Evolutionary conservation across 2,888 invertebrate species (phyloP).

Genomic region (Drymonia ruficornis): DNA sequence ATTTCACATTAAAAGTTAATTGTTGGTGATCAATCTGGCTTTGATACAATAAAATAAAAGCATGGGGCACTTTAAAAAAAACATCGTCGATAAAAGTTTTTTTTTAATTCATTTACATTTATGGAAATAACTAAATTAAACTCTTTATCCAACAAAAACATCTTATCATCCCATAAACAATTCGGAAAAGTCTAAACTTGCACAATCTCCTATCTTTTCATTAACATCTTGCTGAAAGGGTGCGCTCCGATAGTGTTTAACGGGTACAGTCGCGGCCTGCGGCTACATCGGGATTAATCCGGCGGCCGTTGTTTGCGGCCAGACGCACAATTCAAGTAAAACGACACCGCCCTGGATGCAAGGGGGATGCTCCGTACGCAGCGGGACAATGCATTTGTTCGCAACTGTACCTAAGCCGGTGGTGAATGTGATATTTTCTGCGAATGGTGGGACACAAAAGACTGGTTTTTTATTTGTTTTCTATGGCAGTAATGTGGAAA

Average conservation of each 20-base stretch:
- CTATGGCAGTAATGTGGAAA: background rate
- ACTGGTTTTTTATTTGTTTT: conserved; percentile 1
- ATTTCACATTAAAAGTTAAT: too few relatives aligned
- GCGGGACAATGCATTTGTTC: conserved; percentile 29
- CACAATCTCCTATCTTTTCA: background rate
- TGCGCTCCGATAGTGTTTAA: conserved; percentile 4
- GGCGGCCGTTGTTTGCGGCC: conserved; percentile 30
- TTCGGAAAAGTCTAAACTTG: background rate
- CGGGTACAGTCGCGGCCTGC: conserved; percentile 27
- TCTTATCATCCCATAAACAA: background rate
- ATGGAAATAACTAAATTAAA: too few relatives aligned
- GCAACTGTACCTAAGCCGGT: background rate
- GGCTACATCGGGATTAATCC: conserved; percentile 58
- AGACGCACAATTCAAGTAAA: conserved; percentile 42
- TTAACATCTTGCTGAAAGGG: background rate
- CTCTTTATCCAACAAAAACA: background rate
- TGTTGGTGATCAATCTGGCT: too few relatives aligned
- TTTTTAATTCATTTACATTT: too few relatives aligned
- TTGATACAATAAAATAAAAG: too few relatives aligned
- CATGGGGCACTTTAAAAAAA: too few relatives aligned
- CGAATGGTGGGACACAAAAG: conserved; percentile 1
- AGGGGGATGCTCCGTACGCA: conserved; percentile 24
- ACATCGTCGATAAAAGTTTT: too few relatives aligned
- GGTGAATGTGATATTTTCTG: conserved; percentile 3
- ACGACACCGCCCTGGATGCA: conserved; percentile 29